phyloP scores from a whole-genome alignment of 2,113 vertebrate genomes.

The Pangasianodon gigas region DNA sequence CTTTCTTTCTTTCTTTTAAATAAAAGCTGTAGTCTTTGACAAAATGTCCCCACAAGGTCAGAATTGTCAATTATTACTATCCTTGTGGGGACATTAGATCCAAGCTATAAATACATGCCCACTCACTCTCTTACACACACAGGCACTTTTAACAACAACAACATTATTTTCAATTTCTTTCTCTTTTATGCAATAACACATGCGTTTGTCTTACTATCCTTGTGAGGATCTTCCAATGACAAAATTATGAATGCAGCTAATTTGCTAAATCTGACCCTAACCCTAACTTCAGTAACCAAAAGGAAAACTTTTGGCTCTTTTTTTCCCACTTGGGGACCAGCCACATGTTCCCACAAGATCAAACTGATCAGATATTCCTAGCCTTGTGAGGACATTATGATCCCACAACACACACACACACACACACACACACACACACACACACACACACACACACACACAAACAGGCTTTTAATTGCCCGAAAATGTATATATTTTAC shows the following conservation, averaged over 20 bases:
- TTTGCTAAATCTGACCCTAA: not conserved
- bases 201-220: not conserved
- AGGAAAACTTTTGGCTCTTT: not conserved
- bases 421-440: not conserved
- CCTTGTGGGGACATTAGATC: not conserved
- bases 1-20: too few species aligned
- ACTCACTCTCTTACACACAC: not conserved
- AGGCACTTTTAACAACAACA: not conserved
- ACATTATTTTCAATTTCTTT: not conserved
- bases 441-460: not conserved
- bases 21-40: too few species aligned
- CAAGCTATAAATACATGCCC: not conserved
- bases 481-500: not conserved
- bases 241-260: not conserved
- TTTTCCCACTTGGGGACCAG: not conserved
- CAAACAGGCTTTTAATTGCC: not conserved
- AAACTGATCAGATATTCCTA: not conserved
- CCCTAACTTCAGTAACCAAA: not conserved
- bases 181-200: not conserved
- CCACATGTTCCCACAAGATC: not conserved
- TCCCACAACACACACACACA: too few species aligned
- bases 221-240: not conserved
- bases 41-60: not conserved
- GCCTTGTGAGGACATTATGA: not conserved
- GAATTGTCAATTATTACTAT: not conserved